A percentile compares a stretch with the other conserved stretches of the same genome.
These are phyloP conservation scores for Papilio demoleus DNA, from an alignment of 2,888 invertebrate species.

Conservation along the genomic window DNA sequence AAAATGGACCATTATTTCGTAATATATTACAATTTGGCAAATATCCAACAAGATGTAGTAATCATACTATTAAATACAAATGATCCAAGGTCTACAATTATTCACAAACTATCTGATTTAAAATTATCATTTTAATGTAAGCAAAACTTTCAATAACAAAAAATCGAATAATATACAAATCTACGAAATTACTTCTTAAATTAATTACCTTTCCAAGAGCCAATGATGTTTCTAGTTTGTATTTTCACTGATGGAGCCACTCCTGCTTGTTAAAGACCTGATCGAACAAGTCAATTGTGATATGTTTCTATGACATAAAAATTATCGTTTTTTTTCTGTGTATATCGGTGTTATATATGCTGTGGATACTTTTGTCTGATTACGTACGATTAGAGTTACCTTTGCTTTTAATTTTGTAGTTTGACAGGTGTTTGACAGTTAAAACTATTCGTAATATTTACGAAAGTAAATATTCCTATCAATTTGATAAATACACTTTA, in stretches of 20 bases:
- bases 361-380: neutral
- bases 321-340: neutral
- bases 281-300: neutral
- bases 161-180: neutral
- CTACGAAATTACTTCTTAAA: neutral
- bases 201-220: too few relatives aligned
- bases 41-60: neutral
- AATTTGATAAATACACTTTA: constrained; percentile 13
- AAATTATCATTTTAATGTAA: neutral
- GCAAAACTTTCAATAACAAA: neutral
- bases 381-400: constrained; percentile 1
- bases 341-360: too few relatives aligned
- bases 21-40: neutral
- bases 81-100: neutral
- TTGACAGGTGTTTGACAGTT: constrained; percentile 29
- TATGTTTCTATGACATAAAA: neutral
- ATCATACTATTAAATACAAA: neutral
- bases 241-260: neutral
- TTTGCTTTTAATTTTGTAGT: constrained; percentile 26
- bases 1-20: neutral
- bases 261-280: neutral
- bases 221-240: neutral
- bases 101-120: neutral
- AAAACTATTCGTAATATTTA: constrained; percentile 34
- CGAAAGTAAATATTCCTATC: constrained; percentile 32